Percentiles rank a stretch among this genome's conserved stretches.
phyloP scores from a whole-genome alignment of 2,888 invertebrate species.

The Drosophila pseudotalamancana region DNA sequence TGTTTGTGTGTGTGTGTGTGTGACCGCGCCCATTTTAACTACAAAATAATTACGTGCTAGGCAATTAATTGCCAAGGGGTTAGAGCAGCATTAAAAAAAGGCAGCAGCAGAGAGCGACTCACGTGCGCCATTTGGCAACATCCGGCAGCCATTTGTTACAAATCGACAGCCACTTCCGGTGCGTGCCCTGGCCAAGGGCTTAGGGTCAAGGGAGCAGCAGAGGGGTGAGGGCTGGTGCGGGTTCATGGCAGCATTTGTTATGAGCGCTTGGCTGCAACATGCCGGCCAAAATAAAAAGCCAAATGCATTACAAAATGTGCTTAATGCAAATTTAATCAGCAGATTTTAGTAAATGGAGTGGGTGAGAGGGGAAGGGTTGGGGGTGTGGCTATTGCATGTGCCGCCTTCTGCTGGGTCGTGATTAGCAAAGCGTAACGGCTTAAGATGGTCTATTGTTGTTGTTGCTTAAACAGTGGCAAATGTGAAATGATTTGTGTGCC shows the following conservation, averaged over 20 bases:
- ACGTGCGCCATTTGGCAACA: conserved; percentile 75
- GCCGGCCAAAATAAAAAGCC: conserved; percentile 30
- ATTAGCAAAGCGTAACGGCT: background rate
- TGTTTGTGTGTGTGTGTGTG: conserved; percentile 19
- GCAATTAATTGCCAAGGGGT: conserved; percentile 74
- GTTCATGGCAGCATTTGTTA: conserved; percentile 48
- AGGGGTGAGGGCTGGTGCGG: no score
- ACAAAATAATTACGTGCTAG: conserved; percentile 77
- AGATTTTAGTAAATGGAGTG: background rate
- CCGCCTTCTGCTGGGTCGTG: background rate
- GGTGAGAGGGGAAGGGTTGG: background rate
- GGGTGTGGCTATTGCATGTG: background rate
- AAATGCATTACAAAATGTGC: conserved; percentile 34
- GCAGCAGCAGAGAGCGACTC: conserved; percentile 16
- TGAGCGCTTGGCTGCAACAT: conserved; percentile 43
- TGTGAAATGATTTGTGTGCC: no score
- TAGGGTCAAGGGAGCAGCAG: no score
- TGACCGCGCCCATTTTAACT: conserved; percentile 69
- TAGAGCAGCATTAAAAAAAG: conserved; percentile 51
- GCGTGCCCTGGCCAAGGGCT: conserved; percentile 17
- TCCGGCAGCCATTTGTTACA: conserved; percentile 77
- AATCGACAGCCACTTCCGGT: conserved; percentile 77
- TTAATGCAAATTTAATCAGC: conserved; percentile 62
- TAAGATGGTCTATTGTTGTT: background rate
- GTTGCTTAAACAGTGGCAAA: no score